phyloP scores from a whole-genome alignment of 64 coral and sea anemone species.

The Actinia tenebrosa region DNA sequence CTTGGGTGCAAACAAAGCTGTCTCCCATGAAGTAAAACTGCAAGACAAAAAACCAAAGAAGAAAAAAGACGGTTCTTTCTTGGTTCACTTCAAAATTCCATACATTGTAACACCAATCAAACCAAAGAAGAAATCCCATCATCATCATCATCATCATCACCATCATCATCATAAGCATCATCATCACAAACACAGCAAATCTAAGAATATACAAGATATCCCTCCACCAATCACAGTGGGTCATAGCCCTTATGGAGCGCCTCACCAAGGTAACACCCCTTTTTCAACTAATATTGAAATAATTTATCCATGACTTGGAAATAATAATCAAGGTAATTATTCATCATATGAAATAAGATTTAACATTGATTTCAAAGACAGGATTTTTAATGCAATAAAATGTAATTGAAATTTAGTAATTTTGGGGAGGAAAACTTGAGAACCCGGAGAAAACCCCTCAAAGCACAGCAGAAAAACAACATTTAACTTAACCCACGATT shows the following conservation, averaged over 20 bases:
- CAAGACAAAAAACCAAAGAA: constrained; percentile 63
- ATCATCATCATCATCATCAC: constrained; percentile 51
- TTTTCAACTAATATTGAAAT: neutral
- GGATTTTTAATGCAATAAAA: no score
- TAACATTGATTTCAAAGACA: no score
- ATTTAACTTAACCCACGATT: no score
- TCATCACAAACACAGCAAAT: constrained; percentile 20
- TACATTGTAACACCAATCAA: constrained; percentile 81
- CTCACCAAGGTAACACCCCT: neutral
- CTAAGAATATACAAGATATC: neutral
- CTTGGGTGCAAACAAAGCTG: constrained; percentile 50
- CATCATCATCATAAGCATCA: constrained; percentile 43
- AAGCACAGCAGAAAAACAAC: no score
- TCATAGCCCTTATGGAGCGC: neutral
- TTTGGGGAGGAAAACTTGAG: no score
- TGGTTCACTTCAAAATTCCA: constrained; percentile 84
- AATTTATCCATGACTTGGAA: no score
- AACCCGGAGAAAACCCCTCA: no score
- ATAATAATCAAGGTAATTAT: no score
- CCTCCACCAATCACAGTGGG: constrained; percentile 3
- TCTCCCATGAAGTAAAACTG: constrained; percentile 19
- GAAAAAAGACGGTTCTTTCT: constrained; percentile 82
- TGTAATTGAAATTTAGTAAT: no score
- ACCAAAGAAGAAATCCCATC: constrained; percentile 55
- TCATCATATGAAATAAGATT: no score